phyloP scores from a whole-genome alignment of 2,113 vertebrate species.

The Pipra filicauda region DNA sequence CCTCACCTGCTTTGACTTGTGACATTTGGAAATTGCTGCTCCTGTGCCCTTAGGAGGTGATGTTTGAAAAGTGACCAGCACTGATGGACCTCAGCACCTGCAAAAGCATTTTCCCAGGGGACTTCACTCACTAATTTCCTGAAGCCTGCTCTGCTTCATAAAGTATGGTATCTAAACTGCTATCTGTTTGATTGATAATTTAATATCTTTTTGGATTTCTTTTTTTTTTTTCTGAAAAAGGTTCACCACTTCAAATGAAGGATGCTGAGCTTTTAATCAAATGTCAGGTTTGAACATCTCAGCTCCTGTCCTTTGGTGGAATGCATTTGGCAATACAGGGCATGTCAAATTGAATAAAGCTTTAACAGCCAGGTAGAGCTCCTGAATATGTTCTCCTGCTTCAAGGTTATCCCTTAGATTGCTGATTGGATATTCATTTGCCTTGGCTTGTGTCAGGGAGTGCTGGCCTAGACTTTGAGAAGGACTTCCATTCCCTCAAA shows the following conservation, averaged over 20 bases:
- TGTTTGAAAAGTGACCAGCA: not conserved
- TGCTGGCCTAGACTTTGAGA: not conserved
- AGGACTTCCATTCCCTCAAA: not conserved
- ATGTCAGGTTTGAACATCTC: not conserved
- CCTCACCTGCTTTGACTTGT: not conserved
- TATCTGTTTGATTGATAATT: not conserved
- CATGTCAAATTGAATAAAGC: constrained; percentile 5
- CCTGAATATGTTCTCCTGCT: not conserved
- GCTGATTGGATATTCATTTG: not conserved
- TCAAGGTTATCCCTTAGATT: constrained; percentile 25
- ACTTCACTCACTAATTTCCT: not conserved
- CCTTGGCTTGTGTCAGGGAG: not conserved
- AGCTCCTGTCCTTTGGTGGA: not conserved
- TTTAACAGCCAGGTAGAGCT: not conserved
- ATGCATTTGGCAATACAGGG: not conserved
- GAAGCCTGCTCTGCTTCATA: not conserved
- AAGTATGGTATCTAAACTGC: not conserved
- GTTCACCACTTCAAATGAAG: not conserved
- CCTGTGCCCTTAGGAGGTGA: not conserved
- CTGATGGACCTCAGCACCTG: not conserved
- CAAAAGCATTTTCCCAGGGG: not conserved
- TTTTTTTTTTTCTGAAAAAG: not conserved
- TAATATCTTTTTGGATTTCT: not conserved
- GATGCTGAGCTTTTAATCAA: constrained; percentile 10
- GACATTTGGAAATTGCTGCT: not conserved